These are phyloP conservation scores for Phylloscopus trochilus DNA, from an alignment of 2,113 vertebrate species.

Conservation along the genomic window DNA sequence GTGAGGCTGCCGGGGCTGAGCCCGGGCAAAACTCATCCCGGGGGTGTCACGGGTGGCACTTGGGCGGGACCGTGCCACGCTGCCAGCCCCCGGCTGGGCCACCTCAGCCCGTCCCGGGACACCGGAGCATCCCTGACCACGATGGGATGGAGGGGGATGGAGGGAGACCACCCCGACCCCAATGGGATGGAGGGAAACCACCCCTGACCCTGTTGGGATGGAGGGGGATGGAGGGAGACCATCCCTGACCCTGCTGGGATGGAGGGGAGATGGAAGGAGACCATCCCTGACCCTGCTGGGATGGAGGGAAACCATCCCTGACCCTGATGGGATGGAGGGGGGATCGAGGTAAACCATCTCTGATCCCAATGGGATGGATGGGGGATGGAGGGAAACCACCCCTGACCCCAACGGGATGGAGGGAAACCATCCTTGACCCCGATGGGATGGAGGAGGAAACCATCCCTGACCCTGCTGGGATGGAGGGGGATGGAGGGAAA, in stretches of 20 bases:
- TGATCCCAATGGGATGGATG: not conserved
- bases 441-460: too few relatives aligned
- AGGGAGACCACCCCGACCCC: not conserved
- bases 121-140: fast-evolving
- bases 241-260: not conserved
- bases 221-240: not conserved
- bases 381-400: too few relatives aligned
- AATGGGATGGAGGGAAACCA: not conserved
- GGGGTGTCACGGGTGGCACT: not conserved
- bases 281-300: not conserved
- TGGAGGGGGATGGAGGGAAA: too few relatives aligned
- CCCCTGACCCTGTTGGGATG: not conserved
- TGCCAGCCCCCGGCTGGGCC: not conserved
- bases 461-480: too few relatives aligned
- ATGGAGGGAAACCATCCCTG: not conserved
- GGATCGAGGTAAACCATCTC: too few relatives aligned
- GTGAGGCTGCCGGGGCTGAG: not conserved
- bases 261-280: too few relatives aligned
- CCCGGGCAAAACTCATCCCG: not conserved
- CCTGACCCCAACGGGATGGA: too few relatives aligned
- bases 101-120: fast-evolving
- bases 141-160: not conserved
- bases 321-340: too few relatives aligned
- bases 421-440: too few relatives aligned
- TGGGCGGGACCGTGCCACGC: fast-evolving